phyloP scores from a whole-genome alignment of 23 tunicate genomes.

The Clavelina lepadiformis region DNA sequence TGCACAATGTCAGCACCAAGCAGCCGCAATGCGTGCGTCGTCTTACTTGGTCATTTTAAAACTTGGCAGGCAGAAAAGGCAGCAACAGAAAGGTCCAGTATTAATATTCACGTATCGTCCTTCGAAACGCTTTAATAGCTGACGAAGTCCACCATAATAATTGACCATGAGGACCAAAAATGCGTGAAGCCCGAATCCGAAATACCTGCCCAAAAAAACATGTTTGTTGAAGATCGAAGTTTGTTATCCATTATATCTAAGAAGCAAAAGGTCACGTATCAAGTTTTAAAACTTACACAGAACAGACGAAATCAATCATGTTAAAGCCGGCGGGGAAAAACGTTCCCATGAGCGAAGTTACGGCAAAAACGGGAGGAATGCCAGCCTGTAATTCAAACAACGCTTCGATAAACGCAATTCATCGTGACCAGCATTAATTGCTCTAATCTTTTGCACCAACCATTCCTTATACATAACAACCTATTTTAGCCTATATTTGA shows the following conservation, averaged over 20 bases:
- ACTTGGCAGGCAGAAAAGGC: conserved; percentile 36
- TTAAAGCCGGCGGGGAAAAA: conserved; percentile 76
- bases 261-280: neutral
- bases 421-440: too few species aligned
- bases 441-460: too few species aligned
- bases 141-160: conserved; percentile 65
- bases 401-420: too few species aligned
- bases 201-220: conserved; percentile 78
- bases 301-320: conserved; percentile 90
- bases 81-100: conserved; percentile 77
- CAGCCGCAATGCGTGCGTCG: too few species aligned
- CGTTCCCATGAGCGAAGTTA: conserved; percentile 67
- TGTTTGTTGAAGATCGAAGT: too few species aligned
- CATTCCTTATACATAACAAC: too few species aligned
- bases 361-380: conserved; percentile 72
- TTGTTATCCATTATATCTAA: neutral
- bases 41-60: conserved; percentile 55
- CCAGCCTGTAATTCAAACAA: conserved; percentile 72
- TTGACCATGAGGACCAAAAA: conserved; percentile 68
- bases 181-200: conserved; percentile 82
- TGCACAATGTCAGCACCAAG: too few species aligned
- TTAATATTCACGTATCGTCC: conserved; percentile 4
- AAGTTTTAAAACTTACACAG: conserved; percentile 57
- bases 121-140: conserved; percentile 40
- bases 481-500: too few species aligned